These are phyloP conservation scores for Dioctria linearis DNA, from an alignment of 2,888 invertebrate genomes.

Conservation along the genomic window DNA sequence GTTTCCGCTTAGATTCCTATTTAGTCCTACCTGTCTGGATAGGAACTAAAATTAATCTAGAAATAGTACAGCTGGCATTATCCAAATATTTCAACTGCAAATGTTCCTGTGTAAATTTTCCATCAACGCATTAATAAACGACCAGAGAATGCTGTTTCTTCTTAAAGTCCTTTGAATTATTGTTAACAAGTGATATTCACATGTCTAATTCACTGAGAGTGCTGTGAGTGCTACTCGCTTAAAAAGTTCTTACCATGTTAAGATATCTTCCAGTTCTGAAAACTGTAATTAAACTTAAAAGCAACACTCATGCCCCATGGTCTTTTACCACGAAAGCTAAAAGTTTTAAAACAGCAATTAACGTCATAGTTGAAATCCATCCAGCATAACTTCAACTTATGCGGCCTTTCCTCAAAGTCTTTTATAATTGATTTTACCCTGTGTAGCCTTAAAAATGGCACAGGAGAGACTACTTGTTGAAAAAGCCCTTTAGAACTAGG, in stretches of 20 bases:
- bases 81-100: too few relatives aligned
- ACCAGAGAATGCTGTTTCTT: too few relatives aligned
- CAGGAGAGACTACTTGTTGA: slow-evolving; percentile 39
- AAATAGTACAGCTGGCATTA: too few relatives aligned
- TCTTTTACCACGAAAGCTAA: slow-evolving; percentile 20
- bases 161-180: too few relatives aligned
- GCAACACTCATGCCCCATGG: slow-evolving; percentile 9
- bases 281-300: slow-evolving; percentile 36
- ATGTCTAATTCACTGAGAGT: too few relatives aligned
- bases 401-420: slow-evolving; percentile 27
- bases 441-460: slow-evolving; percentile 9
- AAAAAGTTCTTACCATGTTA: not conserved
- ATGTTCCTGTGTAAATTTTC: too few relatives aligned
- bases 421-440: slow-evolving; percentile 37
- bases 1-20: too few relatives aligned
- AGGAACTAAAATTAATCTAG: too few relatives aligned
- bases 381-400: not conserved
- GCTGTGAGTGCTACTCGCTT: too few relatives aligned
- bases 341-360: slow-evolving; percentile 39
- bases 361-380: not conserved
- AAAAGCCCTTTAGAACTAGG: slow-evolving; percentile 35
- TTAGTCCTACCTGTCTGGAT: too few relatives aligned
- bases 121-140: too few relatives aligned
- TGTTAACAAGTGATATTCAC: too few relatives aligned
- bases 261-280: slow-evolving; percentile 1